phyloP scores from a whole-genome alignment of 2,888 invertebrate species.

The Himalopsyche tibetana region DNA sequence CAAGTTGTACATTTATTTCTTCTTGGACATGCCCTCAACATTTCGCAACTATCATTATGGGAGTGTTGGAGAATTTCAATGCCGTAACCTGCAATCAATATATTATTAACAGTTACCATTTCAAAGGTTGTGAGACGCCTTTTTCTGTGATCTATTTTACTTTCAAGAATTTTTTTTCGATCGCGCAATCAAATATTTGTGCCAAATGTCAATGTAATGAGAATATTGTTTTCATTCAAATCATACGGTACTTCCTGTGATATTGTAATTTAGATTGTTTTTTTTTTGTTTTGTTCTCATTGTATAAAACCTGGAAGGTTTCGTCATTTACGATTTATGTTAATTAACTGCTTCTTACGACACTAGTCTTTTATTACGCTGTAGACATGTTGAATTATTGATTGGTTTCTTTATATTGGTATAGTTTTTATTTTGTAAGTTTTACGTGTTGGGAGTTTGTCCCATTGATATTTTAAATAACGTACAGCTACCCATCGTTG shows the following conservation, averaged over 20 bases:
- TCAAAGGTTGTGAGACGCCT: slow-evolving; percentile 4
- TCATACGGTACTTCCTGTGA: not conserved
- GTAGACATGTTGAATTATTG: no score
- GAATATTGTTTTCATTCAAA: not conserved
- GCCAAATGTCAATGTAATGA: not conserved
- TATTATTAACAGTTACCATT: not conserved
- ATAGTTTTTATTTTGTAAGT: no score
- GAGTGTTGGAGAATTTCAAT: not conserved
- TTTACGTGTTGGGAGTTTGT: no score
- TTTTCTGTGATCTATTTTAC: not conserved
- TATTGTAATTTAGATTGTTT: not conserved
- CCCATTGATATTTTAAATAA: no score
- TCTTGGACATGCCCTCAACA: not conserved
- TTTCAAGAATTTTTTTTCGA: not conserved
- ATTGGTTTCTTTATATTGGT: no score
- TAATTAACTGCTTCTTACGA: no score
- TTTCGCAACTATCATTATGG: not conserved
- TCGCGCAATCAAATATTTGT: not conserved
- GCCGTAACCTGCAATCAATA: not conserved
- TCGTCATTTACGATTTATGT: no score
- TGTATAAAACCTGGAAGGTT: no score
- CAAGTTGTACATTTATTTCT: no score
- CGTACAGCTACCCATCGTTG: no score
- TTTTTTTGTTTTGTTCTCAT: no score
- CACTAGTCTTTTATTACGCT: no score